Evolutionary conservation across 92 coral and sea anemone genomes (phyloP).

Genomic region (Epizoanthus stellaris): DNA sequence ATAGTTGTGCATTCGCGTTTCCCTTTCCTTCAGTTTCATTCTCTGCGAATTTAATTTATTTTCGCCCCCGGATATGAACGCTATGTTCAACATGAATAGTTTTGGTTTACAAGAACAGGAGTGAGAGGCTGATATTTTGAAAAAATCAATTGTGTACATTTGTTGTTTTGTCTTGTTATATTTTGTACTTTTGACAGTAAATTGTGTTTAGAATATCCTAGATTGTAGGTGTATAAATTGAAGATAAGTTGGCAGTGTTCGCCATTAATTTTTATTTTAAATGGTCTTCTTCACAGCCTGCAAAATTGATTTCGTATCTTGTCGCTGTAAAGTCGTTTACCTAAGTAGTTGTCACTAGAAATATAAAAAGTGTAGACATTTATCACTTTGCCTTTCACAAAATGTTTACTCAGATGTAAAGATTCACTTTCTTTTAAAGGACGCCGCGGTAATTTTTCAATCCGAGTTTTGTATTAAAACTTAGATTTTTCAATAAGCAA

Average conservation of each 20-base stretch:
- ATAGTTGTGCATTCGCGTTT: background rate
- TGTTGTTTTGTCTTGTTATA: background rate
- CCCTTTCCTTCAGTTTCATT: background rate
- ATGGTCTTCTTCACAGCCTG: background rate
- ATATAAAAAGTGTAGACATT: conserved; percentile 14
- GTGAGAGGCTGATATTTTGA: conserved; percentile 8
- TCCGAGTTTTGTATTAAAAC: conserved; percentile 28
- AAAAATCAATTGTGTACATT: background rate
- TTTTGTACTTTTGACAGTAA: conserved; percentile 2
- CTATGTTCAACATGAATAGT: conserved; percentile 20
- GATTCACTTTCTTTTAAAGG: conserved; percentile 24
- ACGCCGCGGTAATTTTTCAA: conserved; percentile 33
- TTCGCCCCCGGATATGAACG: conserved; percentile 40
- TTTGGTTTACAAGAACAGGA: conserved; percentile 9
- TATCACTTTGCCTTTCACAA: conserved; percentile 23
- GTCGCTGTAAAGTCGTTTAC: conserved; percentile 28
- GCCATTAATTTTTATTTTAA: background rate
- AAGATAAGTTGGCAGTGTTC: background rate
- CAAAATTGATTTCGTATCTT: conserved; percentile 18
- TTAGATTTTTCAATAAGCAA: conserved; percentile 24
- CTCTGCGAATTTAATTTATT: background rate
- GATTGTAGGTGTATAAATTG: background rate
- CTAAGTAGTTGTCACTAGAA: conserved; percentile 8
- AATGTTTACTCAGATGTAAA: conserved; percentile 12
- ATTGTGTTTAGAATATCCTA: background rate